Evolutionary conservation across 2,797 vertebrate genomes (phyloP).

Genomic region (Takifugu ocellatus): DNA sequence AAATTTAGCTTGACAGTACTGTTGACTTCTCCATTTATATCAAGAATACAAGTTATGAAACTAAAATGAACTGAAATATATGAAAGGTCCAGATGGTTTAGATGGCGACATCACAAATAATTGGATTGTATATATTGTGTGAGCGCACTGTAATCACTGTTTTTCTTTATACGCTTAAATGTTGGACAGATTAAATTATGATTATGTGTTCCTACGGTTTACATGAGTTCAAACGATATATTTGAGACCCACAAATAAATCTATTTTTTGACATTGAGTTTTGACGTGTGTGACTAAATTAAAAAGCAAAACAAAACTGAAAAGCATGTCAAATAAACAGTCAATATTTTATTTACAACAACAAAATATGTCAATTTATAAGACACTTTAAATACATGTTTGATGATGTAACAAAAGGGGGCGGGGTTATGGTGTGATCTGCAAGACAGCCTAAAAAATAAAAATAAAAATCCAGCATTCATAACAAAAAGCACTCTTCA

Average conservation of each 20-base stretch:
- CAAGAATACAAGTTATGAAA: neutral
- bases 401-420: slow-evolving; percentile 38
- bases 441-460: slow-evolving; percentile 29
- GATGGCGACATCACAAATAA: slow-evolving; percentile 18
- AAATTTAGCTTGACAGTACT: no score
- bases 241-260: slow-evolving; percentile 59
- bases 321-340: slow-evolving; percentile 54
- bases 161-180: slow-evolving; percentile 52
- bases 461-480: slow-evolving; percentile 69
- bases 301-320: neutral
- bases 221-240: slow-evolving; percentile 38
- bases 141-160: slow-evolving; percentile 58
- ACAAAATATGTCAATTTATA: slow-evolving; percentile 56
- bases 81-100: neutral
- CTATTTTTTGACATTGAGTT: slow-evolving; percentile 65
- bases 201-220: slow-evolving; percentile 35
- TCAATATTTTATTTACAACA: slow-evolving; percentile 79
- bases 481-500: slow-evolving; percentile 31
- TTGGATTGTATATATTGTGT: slow-evolving; percentile 68
- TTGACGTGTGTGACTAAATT: slow-evolving; percentile 39
- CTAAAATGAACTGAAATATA: slow-evolving; percentile 8
- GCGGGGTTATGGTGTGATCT: slow-evolving; percentile 32
- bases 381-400: slow-evolving; percentile 70
- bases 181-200: slow-evolving; percentile 61
- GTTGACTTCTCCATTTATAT: no score